Percentiles rank a stretch among this genome's conserved stretches.
phyloP scores from a whole-genome alignment of 2,888 invertebrate species.

The Nemurella pictetii region DNA sequence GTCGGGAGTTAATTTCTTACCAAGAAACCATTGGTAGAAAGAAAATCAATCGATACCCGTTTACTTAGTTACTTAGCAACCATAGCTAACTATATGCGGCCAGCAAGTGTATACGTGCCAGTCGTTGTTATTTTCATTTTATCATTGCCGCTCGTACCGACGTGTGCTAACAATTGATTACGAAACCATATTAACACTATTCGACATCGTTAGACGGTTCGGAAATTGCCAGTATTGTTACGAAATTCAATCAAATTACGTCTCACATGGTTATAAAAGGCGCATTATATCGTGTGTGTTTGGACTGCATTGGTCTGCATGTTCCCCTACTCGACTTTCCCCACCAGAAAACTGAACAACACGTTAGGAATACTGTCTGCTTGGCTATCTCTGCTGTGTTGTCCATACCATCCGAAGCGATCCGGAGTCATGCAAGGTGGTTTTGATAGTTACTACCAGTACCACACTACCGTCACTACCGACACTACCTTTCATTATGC shows the following conservation, averaged over 20 bases:
- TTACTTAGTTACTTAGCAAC: background rate
- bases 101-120: background rate
- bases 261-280: slow-evolving; percentile 8
- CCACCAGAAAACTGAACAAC: background rate
- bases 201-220: background rate
- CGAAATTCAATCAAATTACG: slow-evolving; percentile 20
- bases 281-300: slow-evolving; percentile 2
- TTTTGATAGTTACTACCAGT: background rate
- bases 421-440: slow-evolving; percentile 38
- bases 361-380: background rate
- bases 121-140: background rate
- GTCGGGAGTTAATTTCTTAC: background rate
- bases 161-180: background rate
- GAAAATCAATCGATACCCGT: background rate
- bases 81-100: background rate
- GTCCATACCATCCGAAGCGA: slow-evolving; percentile 3
- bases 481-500: background rate
- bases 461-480: slow-evolving; percentile 14
- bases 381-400: slow-evolving; percentile 12
- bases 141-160: background rate
- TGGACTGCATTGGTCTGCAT: background rate
- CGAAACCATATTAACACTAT: background rate
- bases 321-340: background rate
- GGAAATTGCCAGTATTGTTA: background rate
- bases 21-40: background rate